phyloP scores from a whole-genome alignment of 23 tunicate genomes.

The Botrylloides violaceus region DNA sequence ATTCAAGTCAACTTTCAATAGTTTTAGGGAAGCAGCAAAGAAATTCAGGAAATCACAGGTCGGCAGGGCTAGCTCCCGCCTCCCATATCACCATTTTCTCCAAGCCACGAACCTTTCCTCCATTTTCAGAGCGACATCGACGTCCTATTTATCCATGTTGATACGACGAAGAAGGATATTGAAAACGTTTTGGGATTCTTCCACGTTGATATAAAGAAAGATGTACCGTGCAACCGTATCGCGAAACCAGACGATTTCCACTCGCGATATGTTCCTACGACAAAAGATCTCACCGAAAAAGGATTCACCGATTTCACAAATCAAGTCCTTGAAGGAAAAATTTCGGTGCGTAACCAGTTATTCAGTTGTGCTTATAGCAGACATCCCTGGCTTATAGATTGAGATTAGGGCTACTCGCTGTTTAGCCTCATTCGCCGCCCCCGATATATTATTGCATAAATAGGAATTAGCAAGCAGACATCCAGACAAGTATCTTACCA shows the following conservation, averaged over 20 bases:
- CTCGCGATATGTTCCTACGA: constrained; percentile 47
- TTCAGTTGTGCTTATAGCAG: too few species aligned
- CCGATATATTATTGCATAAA: too few species aligned
- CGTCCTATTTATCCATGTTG: constrained; percentile 64
- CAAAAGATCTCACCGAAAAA: constrained; percentile 30
- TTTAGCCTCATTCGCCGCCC: too few species aligned
- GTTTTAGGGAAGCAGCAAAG: constrained; percentile 56
- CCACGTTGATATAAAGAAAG: constrained; percentile 67
- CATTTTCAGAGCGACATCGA: constrained; percentile 42
- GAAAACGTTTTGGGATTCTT: constrained; percentile 29
- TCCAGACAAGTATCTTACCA: too few species aligned
- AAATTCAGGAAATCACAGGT: constrained; percentile 20
- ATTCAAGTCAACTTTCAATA: constrained; percentile 32
- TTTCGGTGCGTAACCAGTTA: constrained; percentile 35
- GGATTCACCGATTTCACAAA: constrained; percentile 58
- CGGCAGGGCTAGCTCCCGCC: background rate
- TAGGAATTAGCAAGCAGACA: too few species aligned
- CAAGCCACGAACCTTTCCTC: background rate
- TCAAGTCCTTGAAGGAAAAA: constrained; percentile 47
- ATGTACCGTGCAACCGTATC: constrained; percentile 81
- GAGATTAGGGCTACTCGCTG: too few species aligned
- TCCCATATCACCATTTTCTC: background rate
- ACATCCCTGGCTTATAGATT: too few species aligned
- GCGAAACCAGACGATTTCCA: constrained; percentile 50
- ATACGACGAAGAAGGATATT: constrained; percentile 23